phyloP scores from a whole-genome alignment of 2,888 invertebrate species.

The Drosophila differens region DNA sequence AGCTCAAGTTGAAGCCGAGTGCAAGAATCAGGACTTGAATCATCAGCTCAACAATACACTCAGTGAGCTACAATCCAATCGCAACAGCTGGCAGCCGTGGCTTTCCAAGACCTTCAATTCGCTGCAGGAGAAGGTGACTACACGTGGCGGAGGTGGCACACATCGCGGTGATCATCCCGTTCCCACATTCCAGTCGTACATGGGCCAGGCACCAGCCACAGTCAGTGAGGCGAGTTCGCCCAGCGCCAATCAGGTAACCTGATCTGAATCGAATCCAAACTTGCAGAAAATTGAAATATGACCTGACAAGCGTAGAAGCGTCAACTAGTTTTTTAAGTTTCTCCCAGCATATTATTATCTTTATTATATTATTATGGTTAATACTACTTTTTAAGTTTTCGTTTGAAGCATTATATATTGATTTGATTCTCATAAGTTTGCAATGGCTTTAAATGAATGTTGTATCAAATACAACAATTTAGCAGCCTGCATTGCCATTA shows the following conservation, averaged over 20 bases:
- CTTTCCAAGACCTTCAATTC: conserved; percentile 93
- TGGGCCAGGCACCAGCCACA: conserved; percentile 71
- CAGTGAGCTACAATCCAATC: conserved; percentile 89
- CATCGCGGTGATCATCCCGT: conserved; percentile 65
- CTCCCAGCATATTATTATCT: conserved; percentile 32
- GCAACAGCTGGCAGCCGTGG: conserved; percentile 94
- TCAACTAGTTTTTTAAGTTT: conserved; percentile 30
- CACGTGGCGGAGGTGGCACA: conserved; percentile 58
- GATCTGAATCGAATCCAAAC: conserved; percentile 20
- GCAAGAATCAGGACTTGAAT: conserved; percentile 96
- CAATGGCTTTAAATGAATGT: conserved; percentile 15
- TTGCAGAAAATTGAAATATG: conserved; percentile 14
- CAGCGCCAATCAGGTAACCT: conserved; percentile 84
- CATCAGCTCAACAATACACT: conserved; percentile 94
- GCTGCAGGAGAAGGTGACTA: conserved; percentile 85
- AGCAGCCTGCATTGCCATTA: conserved; percentile 38
- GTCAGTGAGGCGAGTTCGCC: conserved; percentile 83
- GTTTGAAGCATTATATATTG: conserved; percentile 39
- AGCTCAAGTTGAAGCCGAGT: conserved; percentile 98
- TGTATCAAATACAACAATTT: conserved; percentile 29
- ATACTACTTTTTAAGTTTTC: conserved; percentile 36
- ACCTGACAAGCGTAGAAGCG: conserved; percentile 47
- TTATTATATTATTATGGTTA: conserved; percentile 26
- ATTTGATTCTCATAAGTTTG: conserved; percentile 13
- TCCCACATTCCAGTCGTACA: conserved; percentile 85